Percentiles rank a stretch among this genome's conserved stretches.
These are phyloP conservation scores for Pterocles burchelli DNA, from an alignment of 2,113 vertebrate species.

Conservation along the genomic window DNA sequence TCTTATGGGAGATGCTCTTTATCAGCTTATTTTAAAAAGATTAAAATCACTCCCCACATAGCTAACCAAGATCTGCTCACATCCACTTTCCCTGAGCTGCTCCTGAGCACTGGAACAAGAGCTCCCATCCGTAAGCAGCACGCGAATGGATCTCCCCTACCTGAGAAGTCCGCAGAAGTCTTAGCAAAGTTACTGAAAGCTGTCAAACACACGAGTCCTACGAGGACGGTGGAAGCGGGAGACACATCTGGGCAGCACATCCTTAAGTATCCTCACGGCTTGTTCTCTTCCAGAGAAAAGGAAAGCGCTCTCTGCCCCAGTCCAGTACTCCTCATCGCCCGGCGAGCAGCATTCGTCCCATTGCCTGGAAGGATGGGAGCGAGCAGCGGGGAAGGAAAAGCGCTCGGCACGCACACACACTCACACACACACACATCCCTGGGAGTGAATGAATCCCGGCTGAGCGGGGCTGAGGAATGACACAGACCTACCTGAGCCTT, in stretches of 20 bases:
- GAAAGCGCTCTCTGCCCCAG: background rate
- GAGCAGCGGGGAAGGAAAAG: slow-evolving; percentile 42
- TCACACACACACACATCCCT: slow-evolving; percentile 14
- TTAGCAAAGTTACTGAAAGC: slow-evolving; percentile 75
- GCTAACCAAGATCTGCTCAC: background rate
- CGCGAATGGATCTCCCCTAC: slow-evolving; percentile 56
- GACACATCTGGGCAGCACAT: slow-evolving; percentile 83
- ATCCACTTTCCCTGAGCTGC: background rate
- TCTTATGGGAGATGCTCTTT: background rate
- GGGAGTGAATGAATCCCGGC: slow-evolving; percentile 45
- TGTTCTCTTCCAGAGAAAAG: background rate
- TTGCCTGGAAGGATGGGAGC: slow-evolving; percentile 9
- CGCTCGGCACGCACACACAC: background rate
- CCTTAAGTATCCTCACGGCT: slow-evolving; percentile 76
- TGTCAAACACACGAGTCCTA: slow-evolving; percentile 80
- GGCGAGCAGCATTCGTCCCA: slow-evolving; percentile 5
- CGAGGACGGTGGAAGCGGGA: slow-evolving; percentile 74
- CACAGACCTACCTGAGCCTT: slow-evolving; percentile 63
- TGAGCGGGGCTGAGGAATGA: slow-evolving; percentile 50
- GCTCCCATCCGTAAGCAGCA: background rate
- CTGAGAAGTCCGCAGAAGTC: slow-evolving; percentile 84
- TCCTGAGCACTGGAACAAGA: background rate
- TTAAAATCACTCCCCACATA: background rate
- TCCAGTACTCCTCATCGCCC: slow-evolving; percentile 4
- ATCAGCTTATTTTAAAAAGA: background rate